Percentiles rank a stretch among this genome's conserved stretches.
These are phyloP conservation scores for Forbesichthys papilliferus DNA, from an alignment of 2,113 vertebrate species.

Conservation along the genomic window DNA sequence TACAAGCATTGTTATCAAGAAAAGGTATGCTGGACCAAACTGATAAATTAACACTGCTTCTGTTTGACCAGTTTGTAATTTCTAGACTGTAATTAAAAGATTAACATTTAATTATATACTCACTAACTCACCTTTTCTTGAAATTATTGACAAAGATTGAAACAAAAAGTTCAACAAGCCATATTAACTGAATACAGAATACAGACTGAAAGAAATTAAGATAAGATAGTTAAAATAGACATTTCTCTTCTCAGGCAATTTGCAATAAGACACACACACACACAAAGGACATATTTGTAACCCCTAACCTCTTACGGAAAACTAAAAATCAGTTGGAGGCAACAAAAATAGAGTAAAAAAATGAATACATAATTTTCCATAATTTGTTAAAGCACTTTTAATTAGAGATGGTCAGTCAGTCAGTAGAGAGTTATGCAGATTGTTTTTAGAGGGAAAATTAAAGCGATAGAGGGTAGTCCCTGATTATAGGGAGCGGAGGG, in stretches of 20 bases:
- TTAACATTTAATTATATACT: too few species aligned
- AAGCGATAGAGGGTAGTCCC: not conserved
- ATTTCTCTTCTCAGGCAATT: not conserved
- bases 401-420: slow-evolving; percentile 31
- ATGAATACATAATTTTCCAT: slow-evolving; percentile 14
- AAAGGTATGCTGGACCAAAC: slow-evolving; percentile 12
- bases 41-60: slow-evolving; percentile 16
- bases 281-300: slow-evolving; percentile 4
- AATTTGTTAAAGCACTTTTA: slow-evolving; percentile 35
- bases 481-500: not conserved
- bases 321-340: slow-evolving; percentile 1
- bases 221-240: not conserved
- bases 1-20: slow-evolving; percentile 28
- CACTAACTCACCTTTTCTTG: too few species aligned
- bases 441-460: not conserved
- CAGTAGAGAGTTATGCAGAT: slow-evolving; percentile 30
- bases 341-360: slow-evolving; percentile 11
- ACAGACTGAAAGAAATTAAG: not conserved
- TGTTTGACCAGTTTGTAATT: slow-evolving; percentile 5
- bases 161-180: not conserved
- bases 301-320: not conserved
- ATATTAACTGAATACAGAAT: too few species aligned
- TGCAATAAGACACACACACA: slow-evolving; percentile 14
- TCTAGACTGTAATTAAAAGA: slow-evolving; percentile 1
- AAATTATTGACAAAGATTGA: not conserved